These are phyloP conservation scores for Tenthredo livida DNA, from an alignment of 2,888 invertebrate genomes.

Conservation along the genomic window DNA sequence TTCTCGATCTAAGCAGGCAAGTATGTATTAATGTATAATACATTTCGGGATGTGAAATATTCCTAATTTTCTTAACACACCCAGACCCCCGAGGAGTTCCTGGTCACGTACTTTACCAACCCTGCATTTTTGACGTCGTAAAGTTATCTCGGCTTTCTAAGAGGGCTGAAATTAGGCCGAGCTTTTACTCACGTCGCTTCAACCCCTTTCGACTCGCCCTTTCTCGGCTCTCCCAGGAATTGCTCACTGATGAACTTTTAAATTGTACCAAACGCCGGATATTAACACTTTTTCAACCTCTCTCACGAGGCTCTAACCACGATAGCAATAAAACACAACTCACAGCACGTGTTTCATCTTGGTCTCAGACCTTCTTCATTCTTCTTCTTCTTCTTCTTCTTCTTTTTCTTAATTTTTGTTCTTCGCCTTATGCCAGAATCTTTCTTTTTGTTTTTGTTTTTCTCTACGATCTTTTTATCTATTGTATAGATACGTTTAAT, in stretches of 20 bases:
- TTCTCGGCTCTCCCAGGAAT: not conserved
- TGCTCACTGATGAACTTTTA: slow-evolving; percentile 39
- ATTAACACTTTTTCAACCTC: slow-evolving; percentile 37
- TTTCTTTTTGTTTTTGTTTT: not conserved
- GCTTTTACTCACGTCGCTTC: not conserved
- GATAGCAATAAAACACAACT: slow-evolving; percentile 31
- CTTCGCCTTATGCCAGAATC: not conserved
- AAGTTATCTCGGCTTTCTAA: slow-evolving; percentile 8
- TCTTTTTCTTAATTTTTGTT: not conserved
- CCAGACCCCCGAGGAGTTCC: not conserved
- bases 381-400: not conserved
- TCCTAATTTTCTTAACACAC: not conserved
- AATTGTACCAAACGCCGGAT: slow-evolving; percentile 40
- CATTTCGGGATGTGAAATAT: not conserved
- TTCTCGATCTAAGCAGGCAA: not conserved
- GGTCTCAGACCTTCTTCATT: not conserved
- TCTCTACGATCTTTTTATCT: not conserved
- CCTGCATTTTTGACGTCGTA: slow-evolving; percentile 26
- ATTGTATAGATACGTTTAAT: not conserved
- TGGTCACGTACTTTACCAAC: not conserved
- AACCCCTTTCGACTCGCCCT: not conserved
- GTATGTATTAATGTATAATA: too few species aligned
- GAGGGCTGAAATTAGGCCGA: slow-evolving; percentile 21
- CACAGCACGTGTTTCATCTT: slow-evolving; percentile 31
- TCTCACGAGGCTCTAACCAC: not conserved